Percentiles rank a stretch among this genome's conserved stretches.
phyloP scores from a whole-genome alignment of 1,140 invertebrate species.

The Acyrthosiphon pisum region DNA sequence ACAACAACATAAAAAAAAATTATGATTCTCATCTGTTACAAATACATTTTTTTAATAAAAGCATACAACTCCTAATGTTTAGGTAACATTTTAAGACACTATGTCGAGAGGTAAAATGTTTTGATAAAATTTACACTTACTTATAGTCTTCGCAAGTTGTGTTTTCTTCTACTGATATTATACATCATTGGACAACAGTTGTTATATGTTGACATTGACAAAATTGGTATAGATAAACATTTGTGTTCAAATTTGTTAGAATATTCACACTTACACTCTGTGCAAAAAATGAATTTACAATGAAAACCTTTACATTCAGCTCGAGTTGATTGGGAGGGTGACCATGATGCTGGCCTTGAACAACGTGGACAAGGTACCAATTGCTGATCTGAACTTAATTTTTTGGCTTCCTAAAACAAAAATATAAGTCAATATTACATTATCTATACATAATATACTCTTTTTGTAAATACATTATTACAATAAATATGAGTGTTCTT shows the following conservation, averaged over 20 bases:
- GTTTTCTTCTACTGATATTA: constrained; percentile 55
- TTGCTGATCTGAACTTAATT: constrained; percentile 62
- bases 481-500: neutral
- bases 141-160: constrained; percentile 46
- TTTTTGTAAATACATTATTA: neutral
- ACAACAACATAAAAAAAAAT: neutral
- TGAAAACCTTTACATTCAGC: constrained; percentile 59
- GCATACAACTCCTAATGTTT: neutral
- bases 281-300: constrained; percentile 61
- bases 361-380: constrained; percentile 64
- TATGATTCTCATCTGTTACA: neutral
- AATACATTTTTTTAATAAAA: neutral
- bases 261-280: constrained; percentile 59
- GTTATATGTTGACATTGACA: constrained; percentile 23
- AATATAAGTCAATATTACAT: constrained; percentile 11
- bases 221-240: constrained; percentile 42
- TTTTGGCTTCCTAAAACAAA: constrained; percentile 63
- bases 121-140: constrained; percentile 32
- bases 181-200: neutral
- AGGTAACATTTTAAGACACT: constrained; percentile 4
- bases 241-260: constrained; percentile 52
- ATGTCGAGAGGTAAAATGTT: neutral
- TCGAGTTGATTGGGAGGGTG: constrained; percentile 52
- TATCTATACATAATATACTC: neutral
- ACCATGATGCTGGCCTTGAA: constrained; percentile 59